Base-by-base conservation (phyloP, 2,888 invertebrate genomes). In the Melangyna quadrimaculata region DNA sequence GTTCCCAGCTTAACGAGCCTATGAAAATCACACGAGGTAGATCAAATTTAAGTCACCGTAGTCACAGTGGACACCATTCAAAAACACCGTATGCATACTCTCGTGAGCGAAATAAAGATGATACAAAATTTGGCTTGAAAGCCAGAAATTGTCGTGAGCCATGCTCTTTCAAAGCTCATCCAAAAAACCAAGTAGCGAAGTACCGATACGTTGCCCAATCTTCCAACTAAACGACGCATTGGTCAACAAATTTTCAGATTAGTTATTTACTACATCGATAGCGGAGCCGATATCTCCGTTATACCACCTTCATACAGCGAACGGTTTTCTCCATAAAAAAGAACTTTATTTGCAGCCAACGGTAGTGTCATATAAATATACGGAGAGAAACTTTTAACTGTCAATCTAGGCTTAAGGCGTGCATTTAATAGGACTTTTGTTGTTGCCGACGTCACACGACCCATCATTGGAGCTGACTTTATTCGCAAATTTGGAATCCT, bases 371-470 rank as follows among this genome's bases (percentile, higher is more conserved):
- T 35, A 35, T 8, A 12, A 12, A 12, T 12, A 12, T 35, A 35
- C 3, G 35, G 35, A 35, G 35, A 35, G 12, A 35, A 35, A 8
- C n/a, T 10, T n/a, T 37, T 77, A 4, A 48, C 17, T 1, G 14
- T 57, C 1, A 32, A 59, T 19, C 40, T 67, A 37, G 45, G 63
- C 24, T 55, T 72, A 3, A 19, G 63, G 6, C 43, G 65, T 4
- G 43, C 27, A 35, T 71, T 55, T 12, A 55, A 63, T 6, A 83
- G 74, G 74, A 80, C 69, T 6, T 87, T 87, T 61, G 1, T 83
- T 1, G 12, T 77, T 0, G 82, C 77, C 4, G 53, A 82, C 40
- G 77, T 87, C 14, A 74, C 24, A 9, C 32, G 53, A 12, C 29
- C 82, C 3, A 77, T 87, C 3, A 83, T 80, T 40, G 73, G 79